Base-by-base conservation (phyloP, 2,888 invertebrate genomes). In the Tromatobia lineatoria region DNA sequence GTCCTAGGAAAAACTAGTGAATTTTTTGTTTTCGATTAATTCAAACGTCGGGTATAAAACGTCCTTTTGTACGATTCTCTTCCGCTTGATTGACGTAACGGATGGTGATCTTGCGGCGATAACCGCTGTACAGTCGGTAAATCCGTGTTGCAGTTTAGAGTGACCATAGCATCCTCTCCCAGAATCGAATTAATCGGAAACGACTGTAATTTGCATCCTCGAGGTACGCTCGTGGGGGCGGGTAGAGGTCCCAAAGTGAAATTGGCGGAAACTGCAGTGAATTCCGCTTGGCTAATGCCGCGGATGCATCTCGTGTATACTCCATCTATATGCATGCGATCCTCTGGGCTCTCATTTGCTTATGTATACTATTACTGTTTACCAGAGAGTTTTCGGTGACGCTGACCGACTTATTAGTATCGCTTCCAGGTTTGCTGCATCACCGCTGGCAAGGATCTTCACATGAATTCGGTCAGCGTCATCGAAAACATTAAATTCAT, bases 261-360 rank as follows among this genome's bases (percentile, higher is more conserved):
- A 87, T 87, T 86, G 83, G 79, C 85, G 87, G 87, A 86, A 86
- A 79, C 87, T 80, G 64, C 71, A 78, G 45, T 83, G 85, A 85
- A 82, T 84, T 81, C 73, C 57, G 80, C 50, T 75, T 70, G 77
- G 81, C 79, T 79, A 81, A 80, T 77, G 70, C 38, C 70, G 59
- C 50, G 67, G 50, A 81, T 74, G 77, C 77, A 77, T 76, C 78
- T 59, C 54, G 50, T 45, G 20, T 34, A 79, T 80, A 67, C 18
- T 59, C 70, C 34, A 71, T 84, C 57, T 70, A 66, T 77, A 83
- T 84, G 61, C 69, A 76, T 82, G 70, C 50, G 73, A 64, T 74
- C 18, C 80, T 57, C 34, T 61, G 64, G 25, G 64, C 74, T 80
- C 83, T 80, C 80, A 80, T 81, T 84, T 67, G 66, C 79, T 23